Evolutionary conservation across 2,113 vertebrate genomes (phyloP), one percentile per base, ranked within the genome.

Genomic region (Odobenus rosmarus): DNA sequence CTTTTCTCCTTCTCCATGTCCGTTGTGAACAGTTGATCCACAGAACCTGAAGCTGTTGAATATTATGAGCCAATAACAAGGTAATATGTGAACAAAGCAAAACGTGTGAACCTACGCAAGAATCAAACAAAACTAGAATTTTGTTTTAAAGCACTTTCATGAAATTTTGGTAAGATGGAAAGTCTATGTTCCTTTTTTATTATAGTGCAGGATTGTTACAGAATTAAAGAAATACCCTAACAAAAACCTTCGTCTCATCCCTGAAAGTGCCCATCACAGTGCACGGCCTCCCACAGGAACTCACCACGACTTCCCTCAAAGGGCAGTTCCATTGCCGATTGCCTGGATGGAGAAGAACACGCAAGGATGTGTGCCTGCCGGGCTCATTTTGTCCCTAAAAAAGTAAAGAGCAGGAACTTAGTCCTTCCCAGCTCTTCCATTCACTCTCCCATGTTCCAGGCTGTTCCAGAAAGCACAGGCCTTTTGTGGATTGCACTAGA

Each of bases 141-240:
- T 88, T 46, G 26, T 71, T 93, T 88, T 79, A 90, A 72, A 77
- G 24, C 77, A 28, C 4, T 91, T n/a, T 42, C 31, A 2, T n/a
- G 33, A 77, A 79, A 61, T 90, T 69, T 67, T 83, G 88, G 7
- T 61, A 83, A 88, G 59, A n/a, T 24, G 51, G 19, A 96, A 39
- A 80, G 21, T 24, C 31, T 51, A 0, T 31, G 49, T 69, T 74
- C 69, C 76, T 81, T 85, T 28, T 95, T n/a, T 42, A n/a, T 77
- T 77, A 69, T 7, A 18, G 59, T 23, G 15, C 36, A 72, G 19
- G 69, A 72, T 4, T 39, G 69, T 72, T 36, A 16, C 49, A 57
- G 49, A 19, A 49, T 57, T 86, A 79, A 85, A 67, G 26, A 62
- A 88, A 67, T 16, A 55, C 31, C 49, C 57, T 36, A 79, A 10